Evolutionary conservation across 2,113 vertebrate genomes (phyloP).

Genomic region (Hiodon tergisus): DNA sequence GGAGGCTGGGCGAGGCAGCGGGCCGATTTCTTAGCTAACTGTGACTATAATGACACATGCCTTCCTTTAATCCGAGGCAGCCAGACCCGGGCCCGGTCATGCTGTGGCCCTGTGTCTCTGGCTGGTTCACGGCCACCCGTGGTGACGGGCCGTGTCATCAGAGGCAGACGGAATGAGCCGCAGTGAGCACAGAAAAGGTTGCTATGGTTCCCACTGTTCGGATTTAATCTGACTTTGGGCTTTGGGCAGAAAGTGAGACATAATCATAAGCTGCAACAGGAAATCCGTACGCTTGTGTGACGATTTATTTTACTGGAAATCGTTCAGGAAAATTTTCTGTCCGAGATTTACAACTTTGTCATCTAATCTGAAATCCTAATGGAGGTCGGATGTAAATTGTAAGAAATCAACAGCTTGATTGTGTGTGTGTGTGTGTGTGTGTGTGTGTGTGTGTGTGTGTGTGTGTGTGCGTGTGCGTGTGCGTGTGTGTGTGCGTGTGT

Average conservation of each 20-base stretch:
- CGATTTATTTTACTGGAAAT: slow-evolving; percentile 7
- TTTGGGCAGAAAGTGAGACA: slow-evolving; percentile 8
- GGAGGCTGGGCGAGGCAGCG: too few relatives aligned
- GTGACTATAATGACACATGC: neutral
- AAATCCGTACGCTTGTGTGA: neutral
- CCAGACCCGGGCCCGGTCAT: neutral
- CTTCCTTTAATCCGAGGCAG: neutral
- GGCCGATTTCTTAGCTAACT: too few relatives aligned
- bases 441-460: too few relatives aligned
- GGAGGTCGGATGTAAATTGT: too few relatives aligned
- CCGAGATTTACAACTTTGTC: too few relatives aligned
- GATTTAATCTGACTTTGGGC: neutral
- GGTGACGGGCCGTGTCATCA: slow-evolving; percentile 1
- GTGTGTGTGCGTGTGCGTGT: too few relatives aligned
- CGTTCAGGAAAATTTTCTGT: neutral
- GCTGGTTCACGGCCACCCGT: slow-evolving; percentile 7
- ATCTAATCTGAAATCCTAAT: too few relatives aligned
- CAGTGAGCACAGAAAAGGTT: slow-evolving; percentile 2
- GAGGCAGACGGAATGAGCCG: neutral
- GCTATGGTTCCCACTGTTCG: slow-evolving; percentile 13
- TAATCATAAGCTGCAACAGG: neutral
- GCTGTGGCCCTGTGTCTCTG: neutral
- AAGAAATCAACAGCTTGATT: too few relatives aligned
- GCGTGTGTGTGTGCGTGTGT: too few relatives aligned
- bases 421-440: too few relatives aligned